A percentile compares a stretch with the other conserved stretches of the same genome.
Conservation (phyloP, 2,797 vertebrate species). For the Syndactyla subalaris region DNA sequence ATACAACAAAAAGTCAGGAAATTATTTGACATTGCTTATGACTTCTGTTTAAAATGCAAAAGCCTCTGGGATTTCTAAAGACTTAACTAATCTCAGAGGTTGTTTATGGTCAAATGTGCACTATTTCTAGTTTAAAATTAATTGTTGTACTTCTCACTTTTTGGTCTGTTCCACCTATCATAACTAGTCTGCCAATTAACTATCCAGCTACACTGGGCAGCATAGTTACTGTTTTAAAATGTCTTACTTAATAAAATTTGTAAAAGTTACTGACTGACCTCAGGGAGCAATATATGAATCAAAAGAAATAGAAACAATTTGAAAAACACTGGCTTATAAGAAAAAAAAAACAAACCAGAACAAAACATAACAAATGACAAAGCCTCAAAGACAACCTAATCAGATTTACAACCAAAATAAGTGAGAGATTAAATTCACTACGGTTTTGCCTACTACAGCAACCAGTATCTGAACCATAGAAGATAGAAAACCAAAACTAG, state of each 20-base stretch:
- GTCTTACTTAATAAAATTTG: background rate
- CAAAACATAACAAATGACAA: fast-evolving
- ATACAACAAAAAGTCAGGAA: background rate
- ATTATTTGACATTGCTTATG: background rate
- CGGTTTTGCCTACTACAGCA: background rate
- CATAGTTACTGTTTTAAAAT: background rate
- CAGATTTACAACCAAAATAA: background rate
- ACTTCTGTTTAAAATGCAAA: background rate
- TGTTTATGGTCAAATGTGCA: background rate
- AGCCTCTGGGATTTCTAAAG: background rate
- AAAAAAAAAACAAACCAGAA: background rate
- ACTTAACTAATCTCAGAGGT: background rate
- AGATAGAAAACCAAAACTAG: background rate
- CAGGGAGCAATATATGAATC: background rate
- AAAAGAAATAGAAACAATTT: background rate
- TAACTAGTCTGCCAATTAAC: background rate
- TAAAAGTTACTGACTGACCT: background rate
- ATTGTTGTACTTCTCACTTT: background rate
- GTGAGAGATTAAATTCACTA: background rate
- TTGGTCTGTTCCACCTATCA: background rate
- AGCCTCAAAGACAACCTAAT: background rate
- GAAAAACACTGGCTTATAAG: background rate
- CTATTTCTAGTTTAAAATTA: background rate
- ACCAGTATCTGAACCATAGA: background rate
- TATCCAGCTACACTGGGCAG: background rate